phyloP scores from a whole-genome alignment of 2,113 vertebrate genomes.

The Ageneiosus marmoratus region DNA sequence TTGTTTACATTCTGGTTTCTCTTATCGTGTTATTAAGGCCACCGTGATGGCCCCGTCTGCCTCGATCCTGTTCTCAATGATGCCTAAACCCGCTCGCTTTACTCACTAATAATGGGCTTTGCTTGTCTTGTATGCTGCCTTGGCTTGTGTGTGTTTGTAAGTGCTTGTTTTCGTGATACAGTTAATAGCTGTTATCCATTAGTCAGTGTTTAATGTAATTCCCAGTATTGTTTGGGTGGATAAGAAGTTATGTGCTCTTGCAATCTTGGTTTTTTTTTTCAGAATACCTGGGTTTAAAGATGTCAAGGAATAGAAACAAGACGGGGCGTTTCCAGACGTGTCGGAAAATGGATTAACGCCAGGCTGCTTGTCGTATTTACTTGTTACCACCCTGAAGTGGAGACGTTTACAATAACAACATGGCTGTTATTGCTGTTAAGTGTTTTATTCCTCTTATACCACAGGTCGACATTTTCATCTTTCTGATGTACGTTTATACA shows the following conservation, averaged over 20 bases:
- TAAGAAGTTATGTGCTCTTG: neutral
- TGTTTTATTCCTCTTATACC: neutral
- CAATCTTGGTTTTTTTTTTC: neutral
- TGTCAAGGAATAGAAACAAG: neutral
- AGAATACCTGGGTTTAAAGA: slow-evolving; percentile 21
- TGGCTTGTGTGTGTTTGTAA: slow-evolving; percentile 13
- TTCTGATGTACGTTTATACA: too few species aligned
- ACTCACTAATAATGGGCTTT: neutral
- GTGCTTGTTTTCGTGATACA: slow-evolving; percentile 25
- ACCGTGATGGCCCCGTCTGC: neutral
- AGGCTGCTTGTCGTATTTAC: neutral
- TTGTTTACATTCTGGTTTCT: neutral
- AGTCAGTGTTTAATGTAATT: slow-evolving; percentile 35
- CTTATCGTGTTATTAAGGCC: neutral
- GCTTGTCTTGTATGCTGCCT: neutral
- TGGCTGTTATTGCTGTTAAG: too few species aligned
- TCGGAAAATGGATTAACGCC: neutral
- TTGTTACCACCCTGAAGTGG: neutral
- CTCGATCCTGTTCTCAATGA: neutral
- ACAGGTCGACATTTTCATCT: neutral
- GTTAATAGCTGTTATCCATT: slow-evolving; percentile 34
- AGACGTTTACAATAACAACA: neutral
- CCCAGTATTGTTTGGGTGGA: slow-evolving; percentile 23
- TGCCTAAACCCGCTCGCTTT: neutral
- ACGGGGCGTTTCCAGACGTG: neutral